Evolutionary conservation across 1,140 invertebrate genomes (phyloP).

Genomic region (Augochlora pura): DNA sequence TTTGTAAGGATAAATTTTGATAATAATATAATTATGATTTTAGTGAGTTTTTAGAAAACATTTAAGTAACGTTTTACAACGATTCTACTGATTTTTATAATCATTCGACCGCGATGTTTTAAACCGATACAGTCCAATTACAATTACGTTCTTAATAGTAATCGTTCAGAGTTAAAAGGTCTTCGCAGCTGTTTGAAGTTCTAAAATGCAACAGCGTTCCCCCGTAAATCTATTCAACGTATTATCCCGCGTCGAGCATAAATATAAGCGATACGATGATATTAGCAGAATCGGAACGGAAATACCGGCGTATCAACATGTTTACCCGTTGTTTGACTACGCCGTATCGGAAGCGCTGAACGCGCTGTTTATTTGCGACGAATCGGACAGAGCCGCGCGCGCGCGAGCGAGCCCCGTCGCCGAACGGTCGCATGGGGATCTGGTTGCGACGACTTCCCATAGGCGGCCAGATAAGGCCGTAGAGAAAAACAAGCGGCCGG

Average conservation of each 20-base stretch:
- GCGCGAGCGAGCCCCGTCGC: too few species aligned
- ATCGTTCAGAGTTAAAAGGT: too few species aligned
- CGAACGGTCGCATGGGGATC: conserved; percentile 49
- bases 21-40: too few species aligned
- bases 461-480: conserved; percentile 37
- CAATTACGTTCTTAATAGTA: too few species aligned
- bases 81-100: too few species aligned
- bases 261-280: not conserved
- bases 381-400: conserved; percentile 23
- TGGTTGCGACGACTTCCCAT: conserved; percentile 47
- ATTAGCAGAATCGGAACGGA: not conserved
- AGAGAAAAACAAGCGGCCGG: conserved; percentile 43
- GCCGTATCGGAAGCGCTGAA: conserved; percentile 8
- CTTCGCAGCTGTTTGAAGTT: too few species aligned
- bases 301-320: not conserved
- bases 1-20: too few species aligned
- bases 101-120: too few species aligned
- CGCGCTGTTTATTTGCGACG: not conserved
- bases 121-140: too few species aligned
- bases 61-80: too few species aligned
- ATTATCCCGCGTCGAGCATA: not conserved
- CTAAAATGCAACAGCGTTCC: too few species aligned
- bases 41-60: too few species aligned
- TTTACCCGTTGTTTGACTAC: conserved; percentile 14
- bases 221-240: not conserved